Conservation (phyloP, 2,113 vertebrate genomes). For the Sinosuthora webbiana region DNA sequence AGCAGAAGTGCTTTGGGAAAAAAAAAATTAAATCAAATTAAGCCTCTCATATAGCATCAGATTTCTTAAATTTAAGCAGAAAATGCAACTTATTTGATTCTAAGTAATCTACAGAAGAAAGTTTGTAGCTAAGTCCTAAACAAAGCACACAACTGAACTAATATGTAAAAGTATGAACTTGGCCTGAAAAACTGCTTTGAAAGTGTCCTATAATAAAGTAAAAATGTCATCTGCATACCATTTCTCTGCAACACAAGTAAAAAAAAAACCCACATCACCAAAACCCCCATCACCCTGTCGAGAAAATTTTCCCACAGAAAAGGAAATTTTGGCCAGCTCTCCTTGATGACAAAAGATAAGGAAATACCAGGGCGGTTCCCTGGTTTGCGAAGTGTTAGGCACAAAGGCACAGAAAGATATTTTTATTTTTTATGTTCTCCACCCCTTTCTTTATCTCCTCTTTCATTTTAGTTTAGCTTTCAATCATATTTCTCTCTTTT, state of each 20-base stretch:
- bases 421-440: neutral
- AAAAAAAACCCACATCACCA: neutral
- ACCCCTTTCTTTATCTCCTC: neutral
- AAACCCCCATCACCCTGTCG: neutral
- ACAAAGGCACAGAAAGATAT: conserved; percentile 24
- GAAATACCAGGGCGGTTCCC: conserved; percentile 29
- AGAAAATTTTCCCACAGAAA: conserved; percentile 40
- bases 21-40: neutral
- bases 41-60: neutral
- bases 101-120: neutral
- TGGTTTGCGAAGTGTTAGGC: neutral
- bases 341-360: conserved; percentile 52
- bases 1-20: neutral
- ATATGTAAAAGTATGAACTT: neutral
- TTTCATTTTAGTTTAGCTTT: neutral
- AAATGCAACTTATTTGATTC: neutral
- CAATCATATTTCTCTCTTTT: neutral
- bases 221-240: neutral
- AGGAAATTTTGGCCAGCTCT: neutral
- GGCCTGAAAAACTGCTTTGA: neutral
- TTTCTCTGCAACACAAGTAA: neutral
- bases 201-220: neutral
- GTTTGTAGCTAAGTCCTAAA: neutral
- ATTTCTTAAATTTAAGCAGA: neutral
- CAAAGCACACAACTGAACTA: neutral